Evolutionary conservation across 2,888 invertebrate genomes (phyloP).

Genomic region (Geotrupes spiniger): DNA sequence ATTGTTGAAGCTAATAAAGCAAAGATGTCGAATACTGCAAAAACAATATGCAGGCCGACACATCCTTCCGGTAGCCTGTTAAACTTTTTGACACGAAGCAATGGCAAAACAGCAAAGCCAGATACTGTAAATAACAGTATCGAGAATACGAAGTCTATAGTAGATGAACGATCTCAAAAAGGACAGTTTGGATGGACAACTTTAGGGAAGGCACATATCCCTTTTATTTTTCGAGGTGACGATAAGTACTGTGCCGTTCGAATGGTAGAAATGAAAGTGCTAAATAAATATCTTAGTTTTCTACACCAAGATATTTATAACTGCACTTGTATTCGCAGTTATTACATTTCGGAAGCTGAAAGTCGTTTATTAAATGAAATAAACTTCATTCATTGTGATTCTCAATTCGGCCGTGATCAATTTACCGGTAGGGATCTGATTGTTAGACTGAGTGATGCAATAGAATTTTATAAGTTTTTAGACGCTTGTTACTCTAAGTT

Average conservation of each 20-base stretch:
- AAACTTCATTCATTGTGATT: conserved; percentile 88
- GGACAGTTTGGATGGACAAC: conserved; percentile 90
- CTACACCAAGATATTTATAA: conserved; percentile 87
- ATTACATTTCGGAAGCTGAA: conserved; percentile 89
- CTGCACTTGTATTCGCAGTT: conserved; percentile 88
- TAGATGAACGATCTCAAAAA: conserved; percentile 73
- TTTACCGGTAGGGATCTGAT: conserved; percentile 89
- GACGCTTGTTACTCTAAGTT: conserved; percentile 86
- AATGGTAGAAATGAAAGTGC: conserved; percentile 87
- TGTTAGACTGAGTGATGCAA: conserved; percentile 82
- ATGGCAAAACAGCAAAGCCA: not conserved
- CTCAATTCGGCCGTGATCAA: conserved; percentile 81
- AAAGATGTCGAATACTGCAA: conserved; percentile 44
- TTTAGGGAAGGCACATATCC: conserved; percentile 81
- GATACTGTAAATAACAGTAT: conserved; percentile 8
- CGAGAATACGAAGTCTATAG: conserved; percentile 29
- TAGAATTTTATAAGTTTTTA: conserved; percentile 86
- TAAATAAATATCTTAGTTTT: conserved; percentile 85
- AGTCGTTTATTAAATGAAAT: conserved; percentile 88
- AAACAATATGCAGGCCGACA: conserved; percentile 30
- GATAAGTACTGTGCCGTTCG: conserved; percentile 92
- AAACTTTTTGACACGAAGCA: conserved; percentile 27
- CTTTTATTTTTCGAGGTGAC: conserved; percentile 79
- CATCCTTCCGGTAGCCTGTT: conserved; percentile 31
- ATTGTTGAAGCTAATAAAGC: conserved; percentile 81